Evolutionary conservation across 1,140 invertebrate genomes (phyloP), one percentile per base, ranked within the genome.

Genomic region (Cyphomyrmex costatus): DNA sequence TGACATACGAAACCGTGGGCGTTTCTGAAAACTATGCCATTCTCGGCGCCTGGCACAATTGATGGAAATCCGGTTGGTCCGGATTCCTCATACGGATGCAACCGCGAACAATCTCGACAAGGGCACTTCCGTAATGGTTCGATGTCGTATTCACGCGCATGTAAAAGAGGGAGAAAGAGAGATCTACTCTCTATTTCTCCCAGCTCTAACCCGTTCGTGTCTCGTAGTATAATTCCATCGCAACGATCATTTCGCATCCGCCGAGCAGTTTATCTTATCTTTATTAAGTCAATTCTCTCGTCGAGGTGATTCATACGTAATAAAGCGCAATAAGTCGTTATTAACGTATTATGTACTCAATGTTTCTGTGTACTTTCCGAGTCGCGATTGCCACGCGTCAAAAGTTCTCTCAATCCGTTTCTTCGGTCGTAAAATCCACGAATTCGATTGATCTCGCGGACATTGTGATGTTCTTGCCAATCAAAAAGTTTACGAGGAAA

Each of bases 11-110:
- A 85, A 91, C 86, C 83, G 90, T 92, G 89, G 91, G 91, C 90
- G 91, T 91, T 91, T 90, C 91, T 87, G 80, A 86, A 92, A 91
- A 91, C 65, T 89, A 86, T 88, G 86, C 86, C 87, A 87, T 90
- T 73, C 58, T 42, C 60, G 53, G 74, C 56, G 86, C 82, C 82
- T 90, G 88, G 78, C 53, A 87, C 89, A 89, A 91, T 90, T 88
- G 49, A 53, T 91, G 86, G 79, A 91, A 91, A 90, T 91, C 89
- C 89, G 86, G 89, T 90, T 88, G 89, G 77, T 90, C 86, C 88
- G 88, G 89, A 90, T 90, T 90, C 86, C 49, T 85, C 73, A 3
- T 78, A 10, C 58, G 63, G 73, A 86, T 84, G 65, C 51, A 46
- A 42, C 71, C 73, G 21, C 77, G 68, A 73, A 87, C 49, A 77